Percentiles rank a stretch among this genome's conserved stretches.
Evolutionary conservation across 2,888 invertebrate genomes (phyloP).

Genomic region (Tenthredo mesomela): DNA sequence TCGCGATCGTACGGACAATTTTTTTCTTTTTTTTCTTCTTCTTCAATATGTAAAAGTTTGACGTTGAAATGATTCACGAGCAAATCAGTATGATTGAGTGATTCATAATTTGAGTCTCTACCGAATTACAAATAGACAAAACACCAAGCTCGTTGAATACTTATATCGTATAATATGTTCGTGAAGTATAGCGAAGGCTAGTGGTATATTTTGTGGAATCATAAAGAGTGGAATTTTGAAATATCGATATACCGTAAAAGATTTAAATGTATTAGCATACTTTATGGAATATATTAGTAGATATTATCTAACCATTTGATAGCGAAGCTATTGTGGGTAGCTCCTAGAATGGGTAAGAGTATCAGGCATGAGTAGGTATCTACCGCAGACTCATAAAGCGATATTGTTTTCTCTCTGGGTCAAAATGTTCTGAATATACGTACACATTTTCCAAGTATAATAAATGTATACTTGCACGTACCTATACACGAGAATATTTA

Average conservation of each 20-base stretch:
- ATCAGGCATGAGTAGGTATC: conserved; percentile 1
- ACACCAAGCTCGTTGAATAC: not conserved
- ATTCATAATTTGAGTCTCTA: not conserved
- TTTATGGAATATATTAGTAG: conserved; percentile 48
- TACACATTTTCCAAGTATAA: conserved; percentile 49
- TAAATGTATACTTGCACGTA: not conserved
- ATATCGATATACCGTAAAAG: conserved; percentile 15
- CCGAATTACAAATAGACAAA: not conserved
- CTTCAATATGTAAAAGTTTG: not conserved
- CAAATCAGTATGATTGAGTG: not conserved
- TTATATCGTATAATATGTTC: not conserved
- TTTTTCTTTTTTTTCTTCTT: not conserved
- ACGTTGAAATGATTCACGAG: not conserved
- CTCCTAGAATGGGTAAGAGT: not conserved
- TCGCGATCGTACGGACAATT: not conserved
- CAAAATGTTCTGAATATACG: conserved; percentile 60
- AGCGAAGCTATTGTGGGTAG: conserved; percentile 18
- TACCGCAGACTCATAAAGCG: conserved; percentile 57
- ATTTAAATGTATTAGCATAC: conserved; percentile 38
- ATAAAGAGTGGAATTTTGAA: not conserved
- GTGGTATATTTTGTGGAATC: not conserved
- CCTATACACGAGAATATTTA: not conserved
- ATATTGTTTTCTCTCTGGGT: conserved; percentile 59
- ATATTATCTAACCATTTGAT: conserved; percentile 39
- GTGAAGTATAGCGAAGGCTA: not conserved